Evolutionary conservation across 2,888 invertebrate species (phyloP), one percentile per base, ranked within the genome.

Genomic region (Oxyteleia sp.): DNA sequence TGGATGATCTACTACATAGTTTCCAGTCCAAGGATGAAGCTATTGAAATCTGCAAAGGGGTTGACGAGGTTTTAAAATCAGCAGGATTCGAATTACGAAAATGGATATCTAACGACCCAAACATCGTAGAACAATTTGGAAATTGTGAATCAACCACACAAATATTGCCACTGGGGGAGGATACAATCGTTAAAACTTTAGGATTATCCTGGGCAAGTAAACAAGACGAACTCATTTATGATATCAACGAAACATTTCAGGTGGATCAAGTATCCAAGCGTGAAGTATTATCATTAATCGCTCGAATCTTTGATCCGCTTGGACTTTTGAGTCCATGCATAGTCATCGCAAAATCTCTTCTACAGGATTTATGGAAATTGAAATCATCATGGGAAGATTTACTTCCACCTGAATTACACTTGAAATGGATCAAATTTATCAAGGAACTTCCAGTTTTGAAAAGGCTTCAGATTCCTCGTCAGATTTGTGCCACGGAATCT

Each of bases 1-100:
- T 90, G 1, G 88, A 91, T 57, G 89, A 90, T 75, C 20, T 88
- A 0, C 20, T 89, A 7, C 49, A 84, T 10, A 87, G 88, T 10
- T 72, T 81, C 0, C 7, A 61, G 15, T 69, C 85, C 7, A 35
- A 82, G 2, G 76, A 82, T 4, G 68, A 87, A 47, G 87, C 86
- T 3, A 26, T 79, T 0, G 2, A 72, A 11, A 8, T 80, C 7
- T 64, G 78, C 26, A 16, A 66, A 0, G 47, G 86, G 32, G 51
- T 88, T 0, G 59, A 53, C 2, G 51, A 51, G 5, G 23, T 87
- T 1, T 45, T 86, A 8, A 7, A 8, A 5, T 45, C 51, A 8
- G 84, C 61, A 15, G 68, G 81, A 5, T 83, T 87, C 16, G 23
- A 55, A 11, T 57, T 88, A 4, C 55, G 82, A 3, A 87, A 90